Base-by-base conservation (phyloP, 2,113 vertebrate genomes). In the Heteronetta atricapilla region DNA sequence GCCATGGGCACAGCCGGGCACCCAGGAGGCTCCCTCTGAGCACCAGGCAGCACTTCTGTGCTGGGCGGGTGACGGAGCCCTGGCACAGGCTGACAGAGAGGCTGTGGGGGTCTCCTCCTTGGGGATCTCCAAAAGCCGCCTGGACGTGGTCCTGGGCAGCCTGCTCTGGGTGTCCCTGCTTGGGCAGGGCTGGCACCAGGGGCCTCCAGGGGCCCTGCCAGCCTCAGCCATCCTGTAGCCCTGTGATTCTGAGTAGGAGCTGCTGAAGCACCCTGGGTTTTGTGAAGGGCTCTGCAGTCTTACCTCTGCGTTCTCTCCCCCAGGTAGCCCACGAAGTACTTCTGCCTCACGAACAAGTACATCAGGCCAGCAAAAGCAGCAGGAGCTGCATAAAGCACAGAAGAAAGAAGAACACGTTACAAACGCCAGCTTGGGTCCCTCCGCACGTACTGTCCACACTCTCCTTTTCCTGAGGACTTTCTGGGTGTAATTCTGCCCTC, bases 271-370 rank as follows among this genome's bases (percentile, higher is more conserved):
- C 26, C 36, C 42, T 9, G 0, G 6, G 6, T 17, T 76, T 48
- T 64, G 10, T 26, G 21, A 62, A 34, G 52, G 13, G 31, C 1
- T 80, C 70, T 21, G 9, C 4, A 17, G 26, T 40, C 84, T 97
- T 98, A 99, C 99, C 99, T 99, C 96, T 99, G 99, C 40, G 97
- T 98, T 53, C 98, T 99, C 94, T 99, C 98, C 26, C 99, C 99
- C 10, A 99, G 95, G 92, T 99, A 99, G 90, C 99, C 99, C 11
- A 99, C 97, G 66, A 99, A 99, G 96, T 99, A 99, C 96, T 99
- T 99, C 87, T 99, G 99, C 59, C 99, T 98, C 94, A 99, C 99
- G 8, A 98, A 96, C 84, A 99, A 89, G 94, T 99, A 99, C 98
- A 99, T 97, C 94, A 99, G 92, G 46, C 99, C 99, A 3, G 99